Evolutionary conservation across 2,113 vertebrate genomes (phyloP).

Genomic region (Pseudopipra pipra): DNA sequence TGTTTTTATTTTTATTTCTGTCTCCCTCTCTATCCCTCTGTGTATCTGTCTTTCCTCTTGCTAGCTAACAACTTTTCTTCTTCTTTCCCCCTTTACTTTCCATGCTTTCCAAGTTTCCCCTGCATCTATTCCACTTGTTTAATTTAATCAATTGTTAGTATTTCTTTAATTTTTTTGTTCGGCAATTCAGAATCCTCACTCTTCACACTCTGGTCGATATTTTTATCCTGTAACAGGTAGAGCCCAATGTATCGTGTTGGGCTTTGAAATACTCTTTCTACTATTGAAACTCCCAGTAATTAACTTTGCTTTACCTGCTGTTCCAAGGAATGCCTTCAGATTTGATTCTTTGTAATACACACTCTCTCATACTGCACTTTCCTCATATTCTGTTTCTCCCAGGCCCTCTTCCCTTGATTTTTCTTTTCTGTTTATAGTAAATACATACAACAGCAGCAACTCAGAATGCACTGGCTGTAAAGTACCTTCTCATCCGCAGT

Average conservation of each 20-base stretch:
- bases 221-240: neutral
- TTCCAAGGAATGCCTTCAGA: neutral
- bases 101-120: neutral
- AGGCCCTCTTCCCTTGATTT: neutral
- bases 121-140: neutral
- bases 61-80: neutral
- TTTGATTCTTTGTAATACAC: neutral
- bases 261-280: neutral
- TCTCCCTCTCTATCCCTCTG: neutral
- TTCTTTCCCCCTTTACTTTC: neutral
- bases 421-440: neutral
- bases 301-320: neutral
- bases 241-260: neutral
- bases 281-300: neutral
- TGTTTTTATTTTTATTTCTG: neutral
- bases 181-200: neutral
- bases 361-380: neutral
- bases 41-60: neutral
- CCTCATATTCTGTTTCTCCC: neutral
- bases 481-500: constrained; percentile 19
- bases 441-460: constrained; percentile 2
- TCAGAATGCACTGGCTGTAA: neutral
- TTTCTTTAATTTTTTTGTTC: neutral
- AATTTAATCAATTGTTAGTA: neutral
- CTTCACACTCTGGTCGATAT: neutral